Base-by-base conservation (phyloP, 2,888 invertebrate species). In the Chymomyza procnemis region DNA sequence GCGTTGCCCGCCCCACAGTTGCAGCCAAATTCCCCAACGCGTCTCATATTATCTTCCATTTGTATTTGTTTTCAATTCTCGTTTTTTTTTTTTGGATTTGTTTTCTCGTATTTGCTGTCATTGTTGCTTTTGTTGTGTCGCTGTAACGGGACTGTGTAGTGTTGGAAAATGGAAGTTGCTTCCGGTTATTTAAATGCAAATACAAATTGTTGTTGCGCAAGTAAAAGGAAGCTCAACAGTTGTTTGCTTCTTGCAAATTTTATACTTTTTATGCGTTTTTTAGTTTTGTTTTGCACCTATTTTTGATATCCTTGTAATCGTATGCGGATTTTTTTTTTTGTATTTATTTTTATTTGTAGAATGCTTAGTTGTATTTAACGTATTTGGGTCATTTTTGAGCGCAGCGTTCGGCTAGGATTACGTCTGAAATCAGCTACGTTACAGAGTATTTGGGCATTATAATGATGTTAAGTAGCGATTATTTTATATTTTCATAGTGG, bases 121-220 rank as follows among this genome's bases (percentile, higher is more conserved):
- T 48, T 61, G 46, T 26, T 58, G 30, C 30, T 48, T 58, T 58
- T 55, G 66, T 61, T 65, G 61, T 61, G 57, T 61, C 65, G 74
- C 54, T 59, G 70, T 62, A 30, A 30, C 30, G n/a, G n/a, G n/a
- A n/a, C 26, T 6, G 26, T 41, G 12, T 12, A 41, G 9, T 55
- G 61, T 21, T 66, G 56, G 50, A 61, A 75, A 59, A 9, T 41
- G 34, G 34, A 41, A 41, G 12, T 41, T 73, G 77, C 79, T 86
- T 86, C 81, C 86, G 86, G 81, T 84, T 81, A 86, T 81, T 86
- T 84, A 81, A 84, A 80, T 86, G 70, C 84, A 86, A 81, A 81
- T 84, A 84, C 84, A 84, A 84, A 84, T 80, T 74, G 50, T 16
- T 19, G 50, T 19, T 50, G 47, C 8, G 54, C 18, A 69, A 52